Base-by-base conservation (phyloP, 2,797 vertebrate genomes). In the Staurois parvus region DNA sequence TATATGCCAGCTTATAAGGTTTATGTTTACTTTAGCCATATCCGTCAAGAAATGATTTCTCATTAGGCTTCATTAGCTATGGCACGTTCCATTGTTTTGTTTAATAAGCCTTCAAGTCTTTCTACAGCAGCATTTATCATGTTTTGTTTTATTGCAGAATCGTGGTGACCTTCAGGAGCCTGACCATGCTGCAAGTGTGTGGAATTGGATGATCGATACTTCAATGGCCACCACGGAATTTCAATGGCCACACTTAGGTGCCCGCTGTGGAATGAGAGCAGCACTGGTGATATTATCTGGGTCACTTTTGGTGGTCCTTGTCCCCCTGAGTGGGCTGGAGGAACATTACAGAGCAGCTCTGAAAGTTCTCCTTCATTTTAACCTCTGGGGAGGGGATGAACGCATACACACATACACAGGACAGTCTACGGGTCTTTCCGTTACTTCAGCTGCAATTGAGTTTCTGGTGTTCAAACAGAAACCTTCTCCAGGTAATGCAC, bases 381-480 rank as follows among this genome's bases (percentile, higher is more conserved):
- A 93, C 70, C 86, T 96, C 87, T 95, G 95, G 84, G 88, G 92
- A 0, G 93, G 93, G 0, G 90, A 90, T 76, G 80, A 91, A 0
- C 87, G 88, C 0, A 75, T 87, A 32, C 26, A 91, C 85, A 87
- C 83, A 7, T 21, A 88, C 62, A 3, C 89, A 0, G 94, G 92
- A 4, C 95, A 93, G 0, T 96, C 94, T 11, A 98, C 97, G 0
- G 95, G 96, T 70, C 96, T 98, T 82, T 96, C 96, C 0, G 91
- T 98, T n/a, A 91, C 96, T 30, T 96, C 96, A 29, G 92, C 92
- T 0, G 94, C 91, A 0, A 86, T 96, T 0, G 94, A 96, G 72
- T 90, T 98, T 72, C 92, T 98, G 90, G 95, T 95, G 29, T 90
- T 94, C 68, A 96, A 92, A 87, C 88, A 93, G 87, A 97, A 95